Base-by-base conservation (phyloP, 2,888 invertebrate species). In the Catocala fraxini region DNA sequence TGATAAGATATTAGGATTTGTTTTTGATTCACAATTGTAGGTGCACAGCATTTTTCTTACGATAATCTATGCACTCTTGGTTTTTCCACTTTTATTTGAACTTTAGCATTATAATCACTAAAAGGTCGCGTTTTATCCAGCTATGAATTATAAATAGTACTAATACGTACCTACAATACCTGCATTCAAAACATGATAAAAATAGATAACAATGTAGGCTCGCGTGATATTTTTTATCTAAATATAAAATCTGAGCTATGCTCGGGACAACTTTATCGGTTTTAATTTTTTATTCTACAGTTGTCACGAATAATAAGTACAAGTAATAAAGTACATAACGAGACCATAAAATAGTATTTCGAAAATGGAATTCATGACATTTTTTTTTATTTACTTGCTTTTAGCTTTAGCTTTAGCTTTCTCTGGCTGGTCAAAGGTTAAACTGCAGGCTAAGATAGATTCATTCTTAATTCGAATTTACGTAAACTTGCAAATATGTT, bases 181-280 rank as follows among this genome's bases (percentile, higher is more conserved):
- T 68, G 63, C 71, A 59, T 63, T 56, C 10, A 53, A 57, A 67
- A 59, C 58, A 70, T 45, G 56, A 55, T 58, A 63, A 48, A 59
- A 42, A 62, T 35, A 51, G 35, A 54, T 55, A 43, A 54, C 58
- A 39, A 1, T 15, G 34, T 56, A 33, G 11, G 34, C 56, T 71
- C 59, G 62, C 71, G 68, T 67, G 67, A 59, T 71, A 13, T 47
- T 56, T 39, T 54, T 5, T 54, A 70, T 71, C 58, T 13, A 35
- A 51, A 41, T 53, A 45, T 33, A 41, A 41, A 66, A 71, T 71
- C 58, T 47, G 46, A 68, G 52, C 57, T 54, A 60, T 11, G 45
- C 25, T 9, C 46, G 33, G 46, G 55, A 46, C 53, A 3, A 25
- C 3, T 25, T 25, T 25, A 59, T 65, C 56, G 54, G 48, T 55